These are phyloP conservation scores for Hirtodrosophila cameraria DNA, from an alignment of 2,888 invertebrate genomes.

Conservation along the genomic window DNA sequence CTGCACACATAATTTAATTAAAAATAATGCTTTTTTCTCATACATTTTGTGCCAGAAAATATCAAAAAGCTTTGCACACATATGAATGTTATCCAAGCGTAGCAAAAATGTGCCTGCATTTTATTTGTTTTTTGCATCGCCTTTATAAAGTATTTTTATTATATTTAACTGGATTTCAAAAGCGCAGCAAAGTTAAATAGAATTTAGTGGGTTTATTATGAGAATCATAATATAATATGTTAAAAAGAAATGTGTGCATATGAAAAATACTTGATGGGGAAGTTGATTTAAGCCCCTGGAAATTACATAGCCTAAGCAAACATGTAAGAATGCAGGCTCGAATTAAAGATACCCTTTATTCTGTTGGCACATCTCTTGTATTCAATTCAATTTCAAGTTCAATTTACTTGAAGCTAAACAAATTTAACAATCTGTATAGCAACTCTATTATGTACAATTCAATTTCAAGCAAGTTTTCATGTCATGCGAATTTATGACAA, in stretches of 20 bases:
- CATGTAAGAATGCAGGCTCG: not conserved
- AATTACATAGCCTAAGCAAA: slow-evolving; percentile 3
- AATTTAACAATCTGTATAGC: too few species aligned
- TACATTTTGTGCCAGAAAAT: slow-evolving; percentile 37
- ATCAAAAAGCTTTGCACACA: slow-evolving; percentile 58
- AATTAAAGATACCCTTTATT: slow-evolving; percentile 8
- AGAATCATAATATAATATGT: slow-evolving; percentile 40
- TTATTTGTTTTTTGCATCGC: slow-evolving; percentile 49
- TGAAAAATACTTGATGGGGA: slow-evolving; percentile 20
- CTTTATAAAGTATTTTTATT: slow-evolving; percentile 54
- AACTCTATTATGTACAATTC: too few species aligned
- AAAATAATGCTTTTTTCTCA: slow-evolving; percentile 49
- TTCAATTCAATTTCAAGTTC: too few species aligned
- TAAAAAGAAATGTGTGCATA: slow-evolving; percentile 38
- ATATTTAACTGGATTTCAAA: slow-evolving; percentile 52
- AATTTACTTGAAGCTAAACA: too few species aligned
- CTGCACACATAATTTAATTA: slow-evolving; percentile 78
- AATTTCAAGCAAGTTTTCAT: too few species aligned
- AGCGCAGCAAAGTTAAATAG: slow-evolving; percentile 63
- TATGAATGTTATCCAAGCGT: slow-evolving; percentile 50
- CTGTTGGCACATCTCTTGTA: too few species aligned
- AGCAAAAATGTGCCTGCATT: slow-evolving; percentile 55
- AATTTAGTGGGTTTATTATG: slow-evolving; percentile 76
- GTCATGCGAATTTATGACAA: too few species aligned
- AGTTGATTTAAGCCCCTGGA: slow-evolving; percentile 30